Percentiles rank a stretch among this genome's conserved stretches.
phyloP scores from a whole-genome alignment of 2,113 vertebrate genomes.

The Xiphophorus hellerii region DNA sequence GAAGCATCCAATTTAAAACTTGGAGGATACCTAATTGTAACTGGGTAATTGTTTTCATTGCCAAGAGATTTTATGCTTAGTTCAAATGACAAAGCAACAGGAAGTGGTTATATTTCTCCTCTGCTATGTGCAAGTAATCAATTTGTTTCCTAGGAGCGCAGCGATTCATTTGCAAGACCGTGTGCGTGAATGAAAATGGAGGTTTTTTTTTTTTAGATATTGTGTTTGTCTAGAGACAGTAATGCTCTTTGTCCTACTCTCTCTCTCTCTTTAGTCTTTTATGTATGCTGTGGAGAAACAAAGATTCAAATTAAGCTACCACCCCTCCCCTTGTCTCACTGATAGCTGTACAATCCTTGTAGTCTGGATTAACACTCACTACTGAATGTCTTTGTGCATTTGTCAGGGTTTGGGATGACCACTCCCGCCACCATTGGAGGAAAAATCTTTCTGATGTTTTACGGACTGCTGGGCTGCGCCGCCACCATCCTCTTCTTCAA shows the following conservation, averaged over 20 bases:
- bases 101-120: not conserved
- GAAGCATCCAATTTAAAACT: slow-evolving; percentile 14
- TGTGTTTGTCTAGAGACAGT: not conserved
- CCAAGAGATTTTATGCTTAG: not conserved
- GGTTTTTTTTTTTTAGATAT: not conserved
- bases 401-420: slow-evolving; percentile 95
- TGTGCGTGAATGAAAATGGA: not conserved
- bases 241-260: not conserved
- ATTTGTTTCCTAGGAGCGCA: not conserved
- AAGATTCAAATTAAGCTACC: not conserved
- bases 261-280: slow-evolving; percentile 1
- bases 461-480: slow-evolving; percentile 92
- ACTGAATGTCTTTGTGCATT: slow-evolving; percentile 36
- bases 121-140: not conserved
- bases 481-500: slow-evolving; percentile 98
- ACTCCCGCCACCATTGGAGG: slow-evolving; percentile 91
- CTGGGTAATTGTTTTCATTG: not conserved
- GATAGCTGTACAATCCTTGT: no score
- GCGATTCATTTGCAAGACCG: not conserved
- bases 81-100: slow-evolving; percentile 14
- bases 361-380: not conserved
- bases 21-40: not conserved
- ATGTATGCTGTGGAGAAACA: not conserved
- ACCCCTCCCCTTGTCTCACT: not conserved
- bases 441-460: slow-evolving; percentile 96